A percentile compares a stretch with the other conserved stretches of the same genome.
Evolutionary conservation across 1,140 invertebrate genomes (phyloP).

Genomic region (Drosophila athabasca): DNA sequence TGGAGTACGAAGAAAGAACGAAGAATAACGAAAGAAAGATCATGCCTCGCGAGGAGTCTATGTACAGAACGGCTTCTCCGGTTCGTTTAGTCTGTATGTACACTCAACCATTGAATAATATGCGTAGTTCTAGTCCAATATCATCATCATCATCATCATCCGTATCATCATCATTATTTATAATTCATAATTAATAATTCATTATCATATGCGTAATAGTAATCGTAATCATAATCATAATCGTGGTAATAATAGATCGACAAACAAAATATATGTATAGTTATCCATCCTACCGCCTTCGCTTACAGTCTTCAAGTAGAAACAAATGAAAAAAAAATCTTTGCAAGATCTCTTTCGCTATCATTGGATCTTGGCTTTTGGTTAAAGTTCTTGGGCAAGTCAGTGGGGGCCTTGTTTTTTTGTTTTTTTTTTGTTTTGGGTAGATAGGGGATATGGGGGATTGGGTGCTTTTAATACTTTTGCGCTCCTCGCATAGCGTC

Average conservation of each 20-base stretch:
- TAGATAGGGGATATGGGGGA: slow-evolving; percentile 1
- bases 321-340: slow-evolving; percentile 66
- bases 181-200: no score
- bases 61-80: slow-evolving; percentile 45
- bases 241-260: slow-evolving; percentile 22
- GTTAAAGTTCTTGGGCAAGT: slow-evolving; percentile 65
- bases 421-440: slow-evolving; percentile 6
- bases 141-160: no score
- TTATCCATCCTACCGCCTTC: slow-evolving; percentile 63
- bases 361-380: slow-evolving; percentile 65
- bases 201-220: no score
- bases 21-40: slow-evolving; percentile 36
- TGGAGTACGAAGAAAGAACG: slow-evolving; percentile 42
- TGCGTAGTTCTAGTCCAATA: no score
- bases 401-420: slow-evolving; percentile 7
- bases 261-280: slow-evolving; percentile 39
- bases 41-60: slow-evolving; percentile 45
- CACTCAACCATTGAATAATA: slow-evolving; percentile 56
- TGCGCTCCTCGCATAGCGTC: slow-evolving; percentile 71
- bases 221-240: slow-evolving; percentile 12
- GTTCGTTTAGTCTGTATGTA: slow-evolving; percentile 50
- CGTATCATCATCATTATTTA: no score
- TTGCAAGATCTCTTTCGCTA: slow-evolving; percentile 57
- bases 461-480: slow-evolving; percentile 65
- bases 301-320: slow-evolving; percentile 79